Evolutionary conservation across 2,797 vertebrate genomes (phyloP).

Genomic region (Carcharodon carcharias): DNA sequence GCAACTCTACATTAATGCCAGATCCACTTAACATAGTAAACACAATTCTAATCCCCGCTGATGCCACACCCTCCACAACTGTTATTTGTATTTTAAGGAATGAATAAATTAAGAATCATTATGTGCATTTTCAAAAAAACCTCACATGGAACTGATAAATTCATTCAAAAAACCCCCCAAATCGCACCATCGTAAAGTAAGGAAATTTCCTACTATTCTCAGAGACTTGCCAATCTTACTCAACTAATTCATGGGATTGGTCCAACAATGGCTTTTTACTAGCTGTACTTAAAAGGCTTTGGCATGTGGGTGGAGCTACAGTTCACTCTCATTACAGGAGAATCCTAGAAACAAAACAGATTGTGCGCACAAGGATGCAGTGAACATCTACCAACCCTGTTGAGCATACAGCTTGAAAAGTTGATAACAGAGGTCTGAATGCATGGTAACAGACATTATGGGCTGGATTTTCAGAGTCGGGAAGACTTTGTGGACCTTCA

Average conservation of each 20-base stretch:
- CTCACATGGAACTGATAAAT: neutral
- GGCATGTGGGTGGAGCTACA: neutral
- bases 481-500: neutral
- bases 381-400: neutral
- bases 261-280: neutral
- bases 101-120: neutral
- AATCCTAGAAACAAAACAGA: neutral
- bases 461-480: neutral
- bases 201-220: neutral
- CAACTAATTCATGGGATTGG: neutral
- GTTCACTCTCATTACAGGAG: conserved; percentile 5
- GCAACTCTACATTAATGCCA: conserved; percentile 1
- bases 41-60: neutral
- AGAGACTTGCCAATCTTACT: neutral
- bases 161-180: neutral
- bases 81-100: neutral
- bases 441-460: neutral
- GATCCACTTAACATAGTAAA: neutral
- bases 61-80: neutral
- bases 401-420: neutral
- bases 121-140: neutral
- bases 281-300: neutral
- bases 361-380: neutral
- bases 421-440: neutral
- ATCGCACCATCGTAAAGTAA: neutral